Base-by-base conservation (phyloP, 2,113 vertebrate genomes). In the Trichechus manatus region DNA sequence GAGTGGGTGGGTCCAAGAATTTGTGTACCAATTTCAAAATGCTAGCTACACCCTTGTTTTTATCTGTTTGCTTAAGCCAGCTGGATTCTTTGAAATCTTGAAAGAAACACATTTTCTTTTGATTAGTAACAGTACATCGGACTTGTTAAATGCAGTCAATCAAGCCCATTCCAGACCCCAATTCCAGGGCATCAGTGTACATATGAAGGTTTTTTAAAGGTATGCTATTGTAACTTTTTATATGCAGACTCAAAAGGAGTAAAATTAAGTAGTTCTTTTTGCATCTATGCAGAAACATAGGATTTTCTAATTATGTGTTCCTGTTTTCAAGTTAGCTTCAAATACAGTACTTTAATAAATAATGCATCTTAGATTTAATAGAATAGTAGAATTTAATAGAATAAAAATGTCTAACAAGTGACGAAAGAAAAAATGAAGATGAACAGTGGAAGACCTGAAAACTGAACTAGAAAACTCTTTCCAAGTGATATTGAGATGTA, bases 21-120 rank as follows among this genome's bases (percentile, higher is more conserved):
- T 97, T 97, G 97, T 97, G 91, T 97, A 97, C 94, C 88, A 88
- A 50, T 96, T 96, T 93, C 78, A 96, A 91, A 96, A 96, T 97
- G 88, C 97, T 90, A 97, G 96, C 90, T 95, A 97, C 96, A 97
- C 96, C 97, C 97, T 97, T 96, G 88, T 97, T 97, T 97, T 97
- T 81, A 97, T 97, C 96, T 97, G 91, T 96, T 97, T 97, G 95
- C 82, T 94, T 85, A 47, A 91, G 87, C 95, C 94, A 96, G 86
- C 95, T 97, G 96, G 95, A 96, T 89, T 96, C 94, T 95, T 95
- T 72, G 85, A 97, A 80, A 74, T 91, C 92, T 88, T 92, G 81
- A 96, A 93, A 83, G 95, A 91, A 97, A 81, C 87, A 85, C 90
- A 96, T 97, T 97, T 97, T 97, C 93, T 93, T 96, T 96, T 95